Base-by-base conservation (phyloP, 2,888 invertebrate genomes). In the Ichneumon xanthorius region DNA sequence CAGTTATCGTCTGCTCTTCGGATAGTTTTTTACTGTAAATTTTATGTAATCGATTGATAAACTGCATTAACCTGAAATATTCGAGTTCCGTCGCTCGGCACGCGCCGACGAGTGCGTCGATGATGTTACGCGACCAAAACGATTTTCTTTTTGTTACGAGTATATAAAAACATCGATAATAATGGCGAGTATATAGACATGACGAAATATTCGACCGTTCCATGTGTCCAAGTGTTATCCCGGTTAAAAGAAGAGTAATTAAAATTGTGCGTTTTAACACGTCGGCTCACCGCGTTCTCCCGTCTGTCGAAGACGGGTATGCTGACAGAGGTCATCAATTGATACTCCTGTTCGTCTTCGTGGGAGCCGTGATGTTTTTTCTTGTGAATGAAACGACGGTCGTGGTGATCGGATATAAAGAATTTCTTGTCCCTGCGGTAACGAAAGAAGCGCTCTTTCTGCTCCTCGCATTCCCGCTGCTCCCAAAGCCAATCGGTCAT, bases 401-500 rank as follows among this genome's bases (percentile, higher is more conserved):
- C 96, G 86, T 95, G 95, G 92, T 97, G 96, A 86, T 95, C 95
- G 0, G 96, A 95, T 88, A 96, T 95, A 93, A 96, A 96, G 75
- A 96, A 90, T 91, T 94, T 93, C 94, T 95, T 90, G 87, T 96
- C 95, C 80, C 95, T 95, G 40, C 96, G 95, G 89, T 96, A 96
- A 84, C 96, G 96, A 91, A 96, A 95, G 88, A 97, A 96, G 14
- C 97, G 95, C 88, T 97, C 96, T 88, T 96, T 96, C 92, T 98
- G 98, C 88, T 97, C 96, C 45, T 96, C 96, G 90, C 97, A 95
- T 92, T 98, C 97, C 53, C 97, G 95, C 89, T 96, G 96, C 88
- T 98, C 97, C 98, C 98, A 98, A 58, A 97, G 94, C 96, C 97
- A 98, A 91, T 98, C 98, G 16, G 98, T 98, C 93, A 98, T 96